Evolutionary conservation across 2,113 vertebrate species (phyloP), one percentile per base, ranked within the genome.

Genomic region (Oryzias melastigma): DNA sequence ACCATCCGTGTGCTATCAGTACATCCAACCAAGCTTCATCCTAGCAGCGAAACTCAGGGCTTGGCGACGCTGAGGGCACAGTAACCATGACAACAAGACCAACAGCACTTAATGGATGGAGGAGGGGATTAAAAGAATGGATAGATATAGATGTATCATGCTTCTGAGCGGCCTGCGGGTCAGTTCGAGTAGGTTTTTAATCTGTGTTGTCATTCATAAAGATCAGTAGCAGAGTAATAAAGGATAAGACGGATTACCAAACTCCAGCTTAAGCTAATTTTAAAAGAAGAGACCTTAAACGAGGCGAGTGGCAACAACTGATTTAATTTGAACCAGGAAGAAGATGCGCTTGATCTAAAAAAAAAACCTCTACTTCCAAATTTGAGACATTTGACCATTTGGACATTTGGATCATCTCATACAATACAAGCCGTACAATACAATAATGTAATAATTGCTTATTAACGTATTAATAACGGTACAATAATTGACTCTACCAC

Each of bases 51-150:
- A 72, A 76, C 71, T 68, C 18, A 40, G 45, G 51, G 63, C 74
- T 82, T 72, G 71, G 76, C 22, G 57, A 85, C 14, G 55, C 76
- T 49, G 42, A 80, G 62, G 71, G 75, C 58, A 81, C 53, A 13
- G 85, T 88, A 85, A 79, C 88, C 86, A 89, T 89, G 85, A 83
- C 80, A 76, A 88, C 86, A 35, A 57, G 73, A 62, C 66, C 61
- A 60, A 63, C 7, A 71, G 81, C 60, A 62, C 64, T 68, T 62
- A 87, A 85, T 87, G 85, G 80, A 76, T 65, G 64, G 68, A 78
- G 65, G 78, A 78, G 49, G 77, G 49, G 75, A 68, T 63, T 71
- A 50, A 68, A 52, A 48, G 52, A 76, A 64, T 42, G 62, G 62
- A 68, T 53, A 19, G 65, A 77, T 51, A 35, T 54, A 42, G 67